Evolutionary conservation across 2,113 vertebrate species (phyloP), one percentile per base, ranked within the genome.

Genomic region (Chloebia gouldiae): DNA sequence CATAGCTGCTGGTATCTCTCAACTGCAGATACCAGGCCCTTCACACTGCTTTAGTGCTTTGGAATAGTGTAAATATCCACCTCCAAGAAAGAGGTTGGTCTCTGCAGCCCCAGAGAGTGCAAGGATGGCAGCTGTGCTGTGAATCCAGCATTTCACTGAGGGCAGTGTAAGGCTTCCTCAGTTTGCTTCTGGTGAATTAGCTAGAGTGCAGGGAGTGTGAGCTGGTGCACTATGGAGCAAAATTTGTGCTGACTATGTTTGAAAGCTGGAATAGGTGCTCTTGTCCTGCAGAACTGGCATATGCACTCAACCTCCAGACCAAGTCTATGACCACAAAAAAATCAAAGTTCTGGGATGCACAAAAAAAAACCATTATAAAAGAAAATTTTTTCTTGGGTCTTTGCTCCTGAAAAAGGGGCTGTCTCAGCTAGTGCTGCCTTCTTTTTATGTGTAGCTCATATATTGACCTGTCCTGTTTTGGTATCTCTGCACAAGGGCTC

Each of bases 161-260:
- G 37, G 30, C 69, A 78, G 5, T 18, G 19, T 11, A 47, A 56
- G 33, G 18, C 27, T 88, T 33, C 49, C 35, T 40, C 28, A 16
- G 11, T 45, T 91, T 69, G 10, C 54, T 85, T 83, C 35, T 1
- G 2, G 37, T 23, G 13, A 70, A 35, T 57, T 75, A 68, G 22
- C 18, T 54, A 10, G 28, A 59, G 35, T 24, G 30, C 7, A 35
- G 70, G 45, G 63, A 88, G 12, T 0, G 0, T 20, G 61, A 59
- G 37, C 31, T 64, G 37, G 18, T 56, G 49, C 40, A 28, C 7
- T 25, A 5, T 37, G n/a, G n/a, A 61, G 13, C 2, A 72, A 76
- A 92, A 61, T 53, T 56, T 87, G 33, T 1, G 3, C 14, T 59
- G 50, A 3, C 11, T 70, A 27, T 70, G 30, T 33, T 42, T 65